Evolutionary conservation across 1,140 invertebrate genomes (phyloP).

Genomic region (Camponotus vicinus): DNA sequence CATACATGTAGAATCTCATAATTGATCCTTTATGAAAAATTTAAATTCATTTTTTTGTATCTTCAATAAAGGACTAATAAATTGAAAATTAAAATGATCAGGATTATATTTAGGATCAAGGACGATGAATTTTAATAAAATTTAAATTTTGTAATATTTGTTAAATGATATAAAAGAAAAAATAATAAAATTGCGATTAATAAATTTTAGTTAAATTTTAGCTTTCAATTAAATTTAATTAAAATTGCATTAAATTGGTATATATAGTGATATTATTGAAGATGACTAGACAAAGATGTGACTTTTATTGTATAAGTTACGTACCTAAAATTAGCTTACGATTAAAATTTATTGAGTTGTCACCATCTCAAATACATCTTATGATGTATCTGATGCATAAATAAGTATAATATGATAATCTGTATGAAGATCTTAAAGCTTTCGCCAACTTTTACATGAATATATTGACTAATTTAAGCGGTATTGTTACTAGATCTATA

Average conservation of each 20-base stretch:
- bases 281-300: neutral
- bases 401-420: slow-evolving; percentile 13
- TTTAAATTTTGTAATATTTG: neutral
- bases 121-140: neutral
- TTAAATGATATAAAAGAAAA: neutral
- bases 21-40: neutral
- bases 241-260: neutral
- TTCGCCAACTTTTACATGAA: neutral
- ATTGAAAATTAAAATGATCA: neutral
- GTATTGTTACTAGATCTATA: slow-evolving; percentile 23
- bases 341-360: slow-evolving; percentile 27
- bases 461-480: neutral
- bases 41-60: neutral
- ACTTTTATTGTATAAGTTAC: neutral
- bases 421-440: slow-evolving; percentile 6
- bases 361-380: neutral
- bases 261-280: neutral
- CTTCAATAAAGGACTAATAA: neutral
- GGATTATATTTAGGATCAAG: neutral
- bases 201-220: neutral
- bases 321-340: neutral
- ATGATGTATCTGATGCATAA: neutral
- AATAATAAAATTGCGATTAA: neutral
- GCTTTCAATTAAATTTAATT: neutral
- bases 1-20: neutral